Evolutionary conservation across 1,140 invertebrate species (phyloP).

Genomic region (Meloidogyne chitwoodi): DNA sequence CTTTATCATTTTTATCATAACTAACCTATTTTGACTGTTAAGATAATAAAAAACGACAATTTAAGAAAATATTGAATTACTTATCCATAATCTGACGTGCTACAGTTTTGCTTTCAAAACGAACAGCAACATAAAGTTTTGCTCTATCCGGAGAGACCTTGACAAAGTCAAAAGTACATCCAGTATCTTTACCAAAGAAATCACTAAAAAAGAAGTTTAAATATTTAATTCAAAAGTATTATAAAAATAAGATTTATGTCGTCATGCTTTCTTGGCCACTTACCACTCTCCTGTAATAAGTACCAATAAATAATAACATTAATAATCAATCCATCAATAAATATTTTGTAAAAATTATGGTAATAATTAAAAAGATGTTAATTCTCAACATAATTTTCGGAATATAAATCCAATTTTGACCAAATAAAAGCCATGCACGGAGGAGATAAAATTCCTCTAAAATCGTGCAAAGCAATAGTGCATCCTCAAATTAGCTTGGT

Average conservation of each 20-base stretch:
- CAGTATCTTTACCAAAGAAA: constrained; percentile 38
- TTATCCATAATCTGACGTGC: constrained; percentile 25
- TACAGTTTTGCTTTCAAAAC: constrained; percentile 26
- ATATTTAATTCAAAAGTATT: not conserved
- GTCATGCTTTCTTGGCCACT: not conserved
- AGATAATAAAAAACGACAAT: no score
- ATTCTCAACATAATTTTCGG: not conserved
- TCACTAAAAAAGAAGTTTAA: constrained; percentile 25
- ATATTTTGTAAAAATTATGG: not conserved
- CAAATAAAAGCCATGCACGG: not conserved
- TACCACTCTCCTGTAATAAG: not conserved
- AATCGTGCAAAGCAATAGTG: not conserved
- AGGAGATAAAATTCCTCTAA: not conserved
- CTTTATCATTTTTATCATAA: no score
- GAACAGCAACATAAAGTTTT: constrained; percentile 32
- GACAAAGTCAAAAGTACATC: constrained; percentile 42
- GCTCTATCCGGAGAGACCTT: constrained; percentile 26
- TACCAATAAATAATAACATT: not conserved
- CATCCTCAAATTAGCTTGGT: not conserved
- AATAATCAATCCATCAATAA: not conserved
- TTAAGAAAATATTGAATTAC: no score
- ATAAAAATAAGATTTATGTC: not conserved
- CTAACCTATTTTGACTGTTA: no score
- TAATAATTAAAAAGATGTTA: not conserved
- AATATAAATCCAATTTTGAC: not conserved